These are phyloP conservation scores for Psylliodes chrysocephalus DNA, from an alignment of 2,888 invertebrate species.

Conservation along the genomic window DNA sequence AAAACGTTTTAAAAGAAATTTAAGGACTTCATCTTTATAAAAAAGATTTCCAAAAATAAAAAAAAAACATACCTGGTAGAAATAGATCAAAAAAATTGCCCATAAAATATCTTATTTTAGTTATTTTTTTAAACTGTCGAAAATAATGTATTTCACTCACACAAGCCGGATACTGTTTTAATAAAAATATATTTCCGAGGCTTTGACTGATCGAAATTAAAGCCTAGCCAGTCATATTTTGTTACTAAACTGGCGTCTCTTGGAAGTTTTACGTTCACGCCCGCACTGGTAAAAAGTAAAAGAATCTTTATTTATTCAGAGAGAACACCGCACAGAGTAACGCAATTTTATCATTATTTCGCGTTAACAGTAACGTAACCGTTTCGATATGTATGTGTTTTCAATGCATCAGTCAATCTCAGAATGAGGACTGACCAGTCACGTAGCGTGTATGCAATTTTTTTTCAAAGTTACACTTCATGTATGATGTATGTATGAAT, in stretches of 20 bases:
- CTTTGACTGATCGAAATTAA: background rate
- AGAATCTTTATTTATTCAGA: background rate
- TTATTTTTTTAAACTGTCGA: background rate
- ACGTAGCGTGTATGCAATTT: background rate
- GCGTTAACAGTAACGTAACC: conserved; percentile 1
- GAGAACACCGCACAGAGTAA: background rate
- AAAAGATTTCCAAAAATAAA: background rate
- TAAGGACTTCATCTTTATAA: background rate
- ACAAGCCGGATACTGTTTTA: too few species aligned
- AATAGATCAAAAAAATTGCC: background rate
- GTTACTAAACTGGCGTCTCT: background rate
- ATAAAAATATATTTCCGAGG: background rate
- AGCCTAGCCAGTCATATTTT: background rate
- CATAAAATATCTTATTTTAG: background rate
- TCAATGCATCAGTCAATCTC: conserved; percentile 1
- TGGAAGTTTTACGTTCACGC: background rate
- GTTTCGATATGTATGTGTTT: background rate
- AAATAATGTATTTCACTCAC: too few species aligned
- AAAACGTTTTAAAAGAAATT: background rate
- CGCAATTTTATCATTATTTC: background rate
- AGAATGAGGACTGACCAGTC: background rate
- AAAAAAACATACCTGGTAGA: background rate
- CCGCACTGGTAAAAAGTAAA: background rate
- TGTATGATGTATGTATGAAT: background rate
- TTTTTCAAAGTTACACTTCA: background rate